Percentiles rank a stretch among this genome's conserved stretches.
phyloP scores from a whole-genome alignment of 2,113 vertebrate species.

The Isichthys henryi region DNA sequence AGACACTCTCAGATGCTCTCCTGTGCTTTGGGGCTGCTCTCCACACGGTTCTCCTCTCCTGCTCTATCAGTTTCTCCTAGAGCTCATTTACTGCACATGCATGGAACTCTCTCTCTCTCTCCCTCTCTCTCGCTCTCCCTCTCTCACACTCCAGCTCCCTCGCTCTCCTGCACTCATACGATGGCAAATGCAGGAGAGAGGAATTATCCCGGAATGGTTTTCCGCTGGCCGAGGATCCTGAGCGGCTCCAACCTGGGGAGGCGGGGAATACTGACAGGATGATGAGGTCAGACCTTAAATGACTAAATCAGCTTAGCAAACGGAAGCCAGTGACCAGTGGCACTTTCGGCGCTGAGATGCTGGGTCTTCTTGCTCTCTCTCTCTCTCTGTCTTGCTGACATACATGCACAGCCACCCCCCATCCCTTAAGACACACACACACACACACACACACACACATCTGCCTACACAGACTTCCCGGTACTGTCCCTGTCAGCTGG shows the following conservation, averaged over 20 bases:
- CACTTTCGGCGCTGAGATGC: slow-evolving; percentile 47
- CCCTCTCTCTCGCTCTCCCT: slow-evolving; percentile 12
- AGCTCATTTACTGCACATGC: slow-evolving; percentile 67
- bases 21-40: slow-evolving; percentile 48
- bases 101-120: slow-evolving; percentile 44
- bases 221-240: slow-evolving; percentile 50
- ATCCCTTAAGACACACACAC: slow-evolving; percentile 26
- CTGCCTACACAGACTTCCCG: slow-evolving; percentile 34
- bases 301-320: slow-evolving; percentile 78
- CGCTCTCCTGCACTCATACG: slow-evolving; percentile 26
- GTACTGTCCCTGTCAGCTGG: slow-evolving; percentile 58
- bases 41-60: slow-evolving; percentile 43
- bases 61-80: slow-evolving; percentile 56
- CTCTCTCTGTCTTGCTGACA: slow-evolving; percentile 22
- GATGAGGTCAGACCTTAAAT: slow-evolving; percentile 87
- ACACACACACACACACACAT: slow-evolving; percentile 9
- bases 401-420: background rate
- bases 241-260: slow-evolving; percentile 62
- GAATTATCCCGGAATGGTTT: slow-evolving; percentile 40
- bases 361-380: slow-evolving; percentile 27
- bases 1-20: slow-evolving; percentile 56
- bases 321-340: slow-evolving; percentile 57
- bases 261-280: slow-evolving; percentile 71
- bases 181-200: slow-evolving; percentile 43
- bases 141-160: background rate